Conservation (phyloP, 1,140 invertebrate genomes). For the Pseudomyrmex dendroicus region DNA sequence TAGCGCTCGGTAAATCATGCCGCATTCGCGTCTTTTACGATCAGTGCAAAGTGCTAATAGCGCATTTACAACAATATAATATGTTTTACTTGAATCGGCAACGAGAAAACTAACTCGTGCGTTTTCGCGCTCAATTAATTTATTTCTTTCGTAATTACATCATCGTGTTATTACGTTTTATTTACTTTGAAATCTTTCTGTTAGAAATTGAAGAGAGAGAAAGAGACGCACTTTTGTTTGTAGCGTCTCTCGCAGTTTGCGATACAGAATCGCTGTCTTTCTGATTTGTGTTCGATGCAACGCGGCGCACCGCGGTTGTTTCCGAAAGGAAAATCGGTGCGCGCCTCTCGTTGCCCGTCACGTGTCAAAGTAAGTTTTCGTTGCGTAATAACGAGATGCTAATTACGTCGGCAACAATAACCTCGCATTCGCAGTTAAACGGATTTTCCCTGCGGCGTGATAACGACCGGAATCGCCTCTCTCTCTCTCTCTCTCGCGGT, state of each 20-base stretch:
- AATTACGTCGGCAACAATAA: constrained; percentile 44
- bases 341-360: neutral
- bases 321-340: neutral
- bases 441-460: neutral
- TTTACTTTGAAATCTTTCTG: too few species aligned
- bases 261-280: neutral
- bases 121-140: neutral
- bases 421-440: neutral
- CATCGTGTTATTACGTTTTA: neutral
- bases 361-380: constrained; percentile 43
- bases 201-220: too few species aligned
- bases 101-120: neutral
- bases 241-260: too few species aligned
- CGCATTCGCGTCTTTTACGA: neutral
- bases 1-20: neutral
- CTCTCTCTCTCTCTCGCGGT: neutral
- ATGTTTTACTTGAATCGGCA: too few species aligned
- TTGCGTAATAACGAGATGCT: constrained; percentile 44
- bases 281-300: constrained; percentile 4
- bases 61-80: neutral
- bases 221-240: too few species aligned
- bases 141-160: neutral
- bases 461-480: neutral
- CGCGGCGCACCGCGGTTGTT: neutral
- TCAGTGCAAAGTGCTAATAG: constrained; percentile 11